Conservation (phyloP, 2,797 vertebrate genomes). For the Pseudotriccus pelzelni region DNA sequence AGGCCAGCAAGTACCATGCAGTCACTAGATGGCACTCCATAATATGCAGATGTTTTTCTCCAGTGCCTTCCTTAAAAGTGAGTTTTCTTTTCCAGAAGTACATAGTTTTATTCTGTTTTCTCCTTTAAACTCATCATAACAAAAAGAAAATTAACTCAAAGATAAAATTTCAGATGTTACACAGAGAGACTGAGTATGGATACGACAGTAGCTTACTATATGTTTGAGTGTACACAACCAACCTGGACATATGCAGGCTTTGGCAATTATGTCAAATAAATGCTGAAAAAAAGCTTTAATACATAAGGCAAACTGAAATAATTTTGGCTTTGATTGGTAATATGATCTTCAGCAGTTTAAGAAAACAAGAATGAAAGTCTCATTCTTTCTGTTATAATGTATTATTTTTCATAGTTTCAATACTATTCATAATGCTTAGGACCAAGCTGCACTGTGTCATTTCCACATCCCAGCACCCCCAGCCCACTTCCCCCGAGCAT, state of each 20-base stretch:
- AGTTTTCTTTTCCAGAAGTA: not conserved
- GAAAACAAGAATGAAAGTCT: not conserved
- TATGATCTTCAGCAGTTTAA: not conserved
- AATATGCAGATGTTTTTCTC: not conserved
- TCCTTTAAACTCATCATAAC: not conserved
- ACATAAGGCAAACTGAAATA: not conserved
- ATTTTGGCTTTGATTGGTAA: not conserved
- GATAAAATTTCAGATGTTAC: not conserved
- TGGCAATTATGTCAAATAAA: not conserved
- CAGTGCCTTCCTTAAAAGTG: not conserved
- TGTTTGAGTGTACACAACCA: not conserved
- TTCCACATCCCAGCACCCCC: not conserved
- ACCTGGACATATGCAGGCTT: not conserved
- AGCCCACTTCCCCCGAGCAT: not conserved
- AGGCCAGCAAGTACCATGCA: not conserved
- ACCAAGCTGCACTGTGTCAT: not conserved
- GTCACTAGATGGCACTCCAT: conserved; percentile 72
- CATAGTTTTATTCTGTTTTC: not conserved
- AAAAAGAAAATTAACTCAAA: not conserved
- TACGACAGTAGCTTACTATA: not conserved
- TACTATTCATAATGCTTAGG: not conserved
- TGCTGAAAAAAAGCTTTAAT: not conserved
- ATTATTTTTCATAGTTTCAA: not conserved
- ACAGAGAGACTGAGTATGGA: not conserved
- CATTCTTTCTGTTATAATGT: not conserved